phyloP scores from a whole-genome alignment of 2,888 invertebrate genomes.

The Mycalesis mineus region DNA sequence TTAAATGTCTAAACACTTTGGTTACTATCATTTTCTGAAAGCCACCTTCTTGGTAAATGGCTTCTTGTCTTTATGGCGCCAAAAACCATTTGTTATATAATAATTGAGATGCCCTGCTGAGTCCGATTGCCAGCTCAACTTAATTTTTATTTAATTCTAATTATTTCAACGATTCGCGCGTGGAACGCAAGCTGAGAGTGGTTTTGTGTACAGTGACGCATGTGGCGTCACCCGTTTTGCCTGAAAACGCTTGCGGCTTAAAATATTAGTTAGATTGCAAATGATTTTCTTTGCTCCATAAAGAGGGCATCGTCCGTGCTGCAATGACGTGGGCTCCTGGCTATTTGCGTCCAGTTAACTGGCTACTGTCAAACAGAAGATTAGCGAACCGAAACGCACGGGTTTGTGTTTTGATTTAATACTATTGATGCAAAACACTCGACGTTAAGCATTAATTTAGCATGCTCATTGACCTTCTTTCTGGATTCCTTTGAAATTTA shows the following conservation, averaged over 20 bases:
- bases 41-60: too few species aligned
- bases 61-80: too few species aligned
- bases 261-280: constrained; percentile 12
- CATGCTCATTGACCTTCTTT: constrained; percentile 34
- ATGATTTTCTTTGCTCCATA: constrained; percentile 32
- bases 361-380: constrained; percentile 59
- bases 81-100: too few species aligned
- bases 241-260: not conserved
- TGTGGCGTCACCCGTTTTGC: too few species aligned
- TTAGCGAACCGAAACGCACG: constrained; percentile 45
- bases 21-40: too few species aligned
- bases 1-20: too few species aligned
- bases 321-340: constrained; percentile 51
- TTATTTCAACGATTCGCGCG: too few species aligned
- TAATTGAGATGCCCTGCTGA: too few species aligned
- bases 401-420: constrained; percentile 43
- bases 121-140: too few species aligned
- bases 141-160: too few species aligned
- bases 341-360: constrained; percentile 59
- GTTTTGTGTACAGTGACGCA: too few species aligned
- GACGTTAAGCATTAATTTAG: constrained; percentile 30
- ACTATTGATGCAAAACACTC: constrained; percentile 35
- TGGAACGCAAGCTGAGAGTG: too few species aligned
- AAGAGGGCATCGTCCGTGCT: constrained; percentile 53
- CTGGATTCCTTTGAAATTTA: not conserved